Evolutionary conservation across 64 coral and sea anemone species (phyloP).

Genomic region (Cladopsammia gracilis): DNA sequence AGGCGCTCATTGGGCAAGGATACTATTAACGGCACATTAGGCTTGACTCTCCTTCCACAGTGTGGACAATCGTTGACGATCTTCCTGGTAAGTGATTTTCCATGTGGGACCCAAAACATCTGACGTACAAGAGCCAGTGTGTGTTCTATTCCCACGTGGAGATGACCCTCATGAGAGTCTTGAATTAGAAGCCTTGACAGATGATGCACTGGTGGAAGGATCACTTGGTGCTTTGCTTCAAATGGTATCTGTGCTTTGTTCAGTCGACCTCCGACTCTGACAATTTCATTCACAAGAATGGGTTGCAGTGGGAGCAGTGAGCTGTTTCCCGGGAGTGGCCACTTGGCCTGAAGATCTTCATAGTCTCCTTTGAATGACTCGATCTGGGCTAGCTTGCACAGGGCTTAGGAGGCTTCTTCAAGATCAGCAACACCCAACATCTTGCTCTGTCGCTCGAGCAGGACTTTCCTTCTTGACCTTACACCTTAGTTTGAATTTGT

Average conservation of each 20-base stretch:
- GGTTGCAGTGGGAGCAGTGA: background rate
- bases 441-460: background rate
- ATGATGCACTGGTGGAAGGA: background rate
- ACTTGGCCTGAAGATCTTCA: background rate
- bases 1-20: too few relatives aligned
- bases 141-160: slow-evolving; percentile 8
- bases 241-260: too few relatives aligned
- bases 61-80: slow-evolving; percentile 1
- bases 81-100: background rate
- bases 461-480: background rate
- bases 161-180: background rate
- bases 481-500: background rate
- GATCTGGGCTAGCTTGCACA: background rate
- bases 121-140: background rate
- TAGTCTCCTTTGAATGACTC: background rate
- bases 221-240: too few relatives aligned
- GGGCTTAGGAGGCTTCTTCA: background rate
- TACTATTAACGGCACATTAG: background rate
- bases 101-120: background rate
- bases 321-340: background rate
- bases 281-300: background rate
- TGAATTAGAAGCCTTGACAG: background rate
- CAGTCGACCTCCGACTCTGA: too few relatives aligned
- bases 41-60: slow-evolving; percentile 10
- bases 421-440: background rate